Conservation (phyloP, 2,113 vertebrate species). For the Aptenodytes patagonicus region DNA sequence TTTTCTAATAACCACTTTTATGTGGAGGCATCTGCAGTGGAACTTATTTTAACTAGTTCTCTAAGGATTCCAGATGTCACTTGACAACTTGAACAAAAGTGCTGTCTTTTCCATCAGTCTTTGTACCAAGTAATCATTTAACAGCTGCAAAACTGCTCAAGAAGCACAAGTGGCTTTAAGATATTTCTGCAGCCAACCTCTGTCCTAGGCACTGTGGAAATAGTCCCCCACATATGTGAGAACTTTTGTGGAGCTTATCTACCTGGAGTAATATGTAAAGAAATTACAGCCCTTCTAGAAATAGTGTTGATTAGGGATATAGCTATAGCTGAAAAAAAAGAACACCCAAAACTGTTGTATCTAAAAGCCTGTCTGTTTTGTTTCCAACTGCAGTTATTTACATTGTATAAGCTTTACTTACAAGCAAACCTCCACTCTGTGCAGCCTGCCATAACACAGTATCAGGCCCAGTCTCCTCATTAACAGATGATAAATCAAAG, state of each 20-base stretch:
- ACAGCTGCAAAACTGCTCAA: background rate
- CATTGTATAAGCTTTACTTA: background rate
- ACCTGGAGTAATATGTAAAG: background rate
- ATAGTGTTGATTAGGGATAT: background rate
- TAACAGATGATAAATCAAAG: background rate
- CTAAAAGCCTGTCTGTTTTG: background rate
- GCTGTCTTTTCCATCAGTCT: background rate
- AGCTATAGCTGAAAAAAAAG: background rate
- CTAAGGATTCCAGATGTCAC: background rate
- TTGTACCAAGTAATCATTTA: background rate
- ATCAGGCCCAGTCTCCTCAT: background rate
- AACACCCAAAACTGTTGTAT: background rate
- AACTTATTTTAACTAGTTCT: background rate
- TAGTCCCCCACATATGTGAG: background rate
- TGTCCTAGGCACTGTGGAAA: background rate
- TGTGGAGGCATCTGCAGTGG: background rate
- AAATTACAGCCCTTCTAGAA: background rate
- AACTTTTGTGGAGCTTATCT: background rate
- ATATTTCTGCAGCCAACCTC: background rate
- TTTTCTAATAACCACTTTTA: background rate
- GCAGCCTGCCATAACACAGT: background rate
- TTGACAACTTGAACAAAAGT: background rate
- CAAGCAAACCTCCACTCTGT: background rate
- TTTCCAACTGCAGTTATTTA: background rate
- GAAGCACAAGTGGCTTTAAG: background rate